Conservation (phyloP, 2,113 vertebrate genomes). For the Craseonycteris thonglongyai region DNA sequence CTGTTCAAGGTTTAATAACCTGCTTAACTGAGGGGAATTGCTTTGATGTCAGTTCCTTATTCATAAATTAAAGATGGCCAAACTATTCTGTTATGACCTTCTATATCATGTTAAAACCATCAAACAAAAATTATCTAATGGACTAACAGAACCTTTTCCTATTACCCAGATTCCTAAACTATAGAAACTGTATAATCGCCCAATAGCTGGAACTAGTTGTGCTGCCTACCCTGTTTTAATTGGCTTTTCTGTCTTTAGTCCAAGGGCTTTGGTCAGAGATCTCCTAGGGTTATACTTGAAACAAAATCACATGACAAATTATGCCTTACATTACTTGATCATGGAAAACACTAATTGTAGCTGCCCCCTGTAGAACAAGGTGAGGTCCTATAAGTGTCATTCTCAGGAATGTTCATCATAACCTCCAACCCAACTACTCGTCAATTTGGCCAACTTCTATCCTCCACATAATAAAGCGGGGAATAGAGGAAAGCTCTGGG, state of each 20-base stretch:
- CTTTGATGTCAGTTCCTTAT: neutral
- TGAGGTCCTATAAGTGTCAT: neutral
- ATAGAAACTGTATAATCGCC: neutral
- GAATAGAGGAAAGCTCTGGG: neutral
- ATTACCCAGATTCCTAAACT: neutral
- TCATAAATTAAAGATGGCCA: neutral
- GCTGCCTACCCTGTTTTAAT: neutral
- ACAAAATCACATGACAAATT: neutral
- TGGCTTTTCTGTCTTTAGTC: neutral
- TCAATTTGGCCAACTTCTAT: neutral
- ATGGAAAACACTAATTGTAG: neutral
- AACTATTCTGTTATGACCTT: neutral
- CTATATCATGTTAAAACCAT: neutral
- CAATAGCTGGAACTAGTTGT: slow-evolving; percentile 12
- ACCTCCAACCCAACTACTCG: neutral
- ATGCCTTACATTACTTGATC: neutral
- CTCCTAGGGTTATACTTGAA: neutral
- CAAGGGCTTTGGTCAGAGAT: neutral
- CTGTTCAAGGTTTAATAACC: neutral
- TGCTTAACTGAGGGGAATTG: neutral
- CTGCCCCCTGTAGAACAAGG: neutral
- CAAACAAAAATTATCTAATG: neutral
- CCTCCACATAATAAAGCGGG: neutral
- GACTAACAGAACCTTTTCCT: neutral
- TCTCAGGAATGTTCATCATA: neutral